Conservation (phyloP, 2,113 vertebrate species). For the Pluvialis apricaria region DNA sequence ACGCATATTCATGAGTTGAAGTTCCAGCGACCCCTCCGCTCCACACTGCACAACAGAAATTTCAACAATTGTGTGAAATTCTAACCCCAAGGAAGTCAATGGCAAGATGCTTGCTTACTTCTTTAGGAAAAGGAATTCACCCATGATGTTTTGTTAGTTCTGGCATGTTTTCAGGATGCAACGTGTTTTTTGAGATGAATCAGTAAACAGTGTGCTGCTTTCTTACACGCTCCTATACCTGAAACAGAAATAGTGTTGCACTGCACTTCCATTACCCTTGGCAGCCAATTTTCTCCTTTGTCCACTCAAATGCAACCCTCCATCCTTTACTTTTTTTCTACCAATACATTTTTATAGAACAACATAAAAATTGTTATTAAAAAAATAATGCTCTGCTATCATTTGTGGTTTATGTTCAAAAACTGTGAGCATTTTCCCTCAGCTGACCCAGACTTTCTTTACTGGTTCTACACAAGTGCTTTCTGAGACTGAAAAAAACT, state of each 20-base stretch:
- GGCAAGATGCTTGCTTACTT: neutral
- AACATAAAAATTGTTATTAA: conserved; percentile 28
- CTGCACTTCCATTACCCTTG: conserved; percentile 32
- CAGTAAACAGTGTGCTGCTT: neutral
- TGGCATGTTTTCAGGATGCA: conserved; percentile 5
- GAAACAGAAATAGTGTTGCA: neutral
- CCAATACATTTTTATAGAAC: neutral
- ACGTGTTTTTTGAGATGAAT: neutral
- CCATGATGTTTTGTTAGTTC: conserved; percentile 25
- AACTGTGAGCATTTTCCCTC: neutral
- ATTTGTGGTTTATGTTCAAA: neutral
- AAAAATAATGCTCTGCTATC: conserved; percentile 17
- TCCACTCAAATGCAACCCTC: conserved; percentile 8
- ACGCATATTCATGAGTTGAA: neutral
- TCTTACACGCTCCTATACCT: neutral
- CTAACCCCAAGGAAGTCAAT: neutral
- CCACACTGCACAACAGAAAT: neutral
- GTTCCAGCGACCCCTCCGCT: neutral
- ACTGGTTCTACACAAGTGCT: neutral
- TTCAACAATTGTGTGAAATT: neutral
- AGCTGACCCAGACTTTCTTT: neutral
- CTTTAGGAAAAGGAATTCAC: neutral
- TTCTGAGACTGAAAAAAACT: neutral
- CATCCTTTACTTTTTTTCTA: neutral
- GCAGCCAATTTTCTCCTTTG: conserved; percentile 47